Base-by-base conservation (phyloP, 2,113 vertebrate genomes). In the Aldabrachelys gigantea region DNA sequence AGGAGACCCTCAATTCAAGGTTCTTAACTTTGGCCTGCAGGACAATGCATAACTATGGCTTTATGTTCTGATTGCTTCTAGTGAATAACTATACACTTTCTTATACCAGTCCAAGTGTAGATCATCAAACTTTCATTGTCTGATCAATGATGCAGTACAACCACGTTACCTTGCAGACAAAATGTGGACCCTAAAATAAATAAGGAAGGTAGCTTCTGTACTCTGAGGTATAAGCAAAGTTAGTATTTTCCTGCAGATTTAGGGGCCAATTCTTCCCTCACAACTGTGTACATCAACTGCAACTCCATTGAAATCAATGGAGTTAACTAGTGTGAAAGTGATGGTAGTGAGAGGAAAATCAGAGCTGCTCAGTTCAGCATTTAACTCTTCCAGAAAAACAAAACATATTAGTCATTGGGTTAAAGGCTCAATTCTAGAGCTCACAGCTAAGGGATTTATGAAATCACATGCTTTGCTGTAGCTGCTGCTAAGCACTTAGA, bases 321-420 rank as follows among this genome's bases (percentile, higher is more conserved):
- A 38, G 29, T 3, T 8, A 53, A 5, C 0, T 0, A 35, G 76
- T 25, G 41, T 41, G 0, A 47, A 89, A 85, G 4, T 6, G 27
- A 78, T 56, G 24, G 57, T 25, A 87, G 50, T 9, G 44, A 27
- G 78, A n/a, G 0, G 5, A 38, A 11, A 31, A 59, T 88, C 89
- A 80, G 2, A 62, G 6, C 24, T 47, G 44, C 41, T 47, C 75
- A 78, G 41, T 25, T 47, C 75, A 78, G 41, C 24, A 78, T 47
- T 78, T 78, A 78, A 47, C 24, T 78, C 44, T 47, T 38, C 65
- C n/a, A 47, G 25, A 16, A 91, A 95, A 69, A 98, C 6, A 62
- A 24, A 89, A 91, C 82, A 65, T 72, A 72, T 53, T 76, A 76
- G n/a, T 86, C 50, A 89, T 87, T 78, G 72, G 91, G 76, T 92